Conservation (phyloP, 2,797 vertebrate genomes). For the Balearica regulorum region DNA sequence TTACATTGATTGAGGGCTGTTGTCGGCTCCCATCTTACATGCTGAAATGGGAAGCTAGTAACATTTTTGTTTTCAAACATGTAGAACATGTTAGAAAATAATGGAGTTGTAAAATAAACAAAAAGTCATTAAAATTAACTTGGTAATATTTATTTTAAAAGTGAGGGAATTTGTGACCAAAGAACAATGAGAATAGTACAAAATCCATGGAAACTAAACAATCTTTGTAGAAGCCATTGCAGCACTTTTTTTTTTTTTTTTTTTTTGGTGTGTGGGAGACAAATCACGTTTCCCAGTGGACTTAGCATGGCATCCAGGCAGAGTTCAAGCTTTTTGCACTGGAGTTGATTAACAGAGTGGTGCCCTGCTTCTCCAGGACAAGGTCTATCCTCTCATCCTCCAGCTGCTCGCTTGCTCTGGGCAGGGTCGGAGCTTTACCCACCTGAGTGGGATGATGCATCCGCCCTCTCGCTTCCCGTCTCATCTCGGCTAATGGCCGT, state of each 20-base stretch:
- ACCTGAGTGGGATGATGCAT: neutral
- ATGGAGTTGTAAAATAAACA: neutral
- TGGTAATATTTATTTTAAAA: neutral
- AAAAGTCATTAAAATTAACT: neutral
- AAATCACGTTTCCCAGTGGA: neutral
- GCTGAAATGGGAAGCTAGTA: neutral
- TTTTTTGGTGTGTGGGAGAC: neutral
- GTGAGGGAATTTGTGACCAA: neutral
- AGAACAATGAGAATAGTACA: neutral
- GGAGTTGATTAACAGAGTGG: neutral
- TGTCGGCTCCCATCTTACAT: neutral
- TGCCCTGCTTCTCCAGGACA: neutral
- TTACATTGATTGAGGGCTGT: neutral
- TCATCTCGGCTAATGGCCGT: neutral
- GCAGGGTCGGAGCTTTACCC: accelerated
- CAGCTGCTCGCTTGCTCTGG: neutral
- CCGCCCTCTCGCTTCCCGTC: neutral
- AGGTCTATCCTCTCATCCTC: neutral
- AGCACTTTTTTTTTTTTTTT: neutral
- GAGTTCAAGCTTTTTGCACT: neutral
- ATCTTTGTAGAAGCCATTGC: neutral
- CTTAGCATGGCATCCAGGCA: neutral
- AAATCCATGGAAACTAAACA: neutral
- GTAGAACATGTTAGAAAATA: conserved; percentile 1
- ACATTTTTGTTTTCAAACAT: conserved; percentile 8